phyloP scores from a whole-genome alignment of 2,113 vertebrate genomes.

The Catharus bicknelli region DNA sequence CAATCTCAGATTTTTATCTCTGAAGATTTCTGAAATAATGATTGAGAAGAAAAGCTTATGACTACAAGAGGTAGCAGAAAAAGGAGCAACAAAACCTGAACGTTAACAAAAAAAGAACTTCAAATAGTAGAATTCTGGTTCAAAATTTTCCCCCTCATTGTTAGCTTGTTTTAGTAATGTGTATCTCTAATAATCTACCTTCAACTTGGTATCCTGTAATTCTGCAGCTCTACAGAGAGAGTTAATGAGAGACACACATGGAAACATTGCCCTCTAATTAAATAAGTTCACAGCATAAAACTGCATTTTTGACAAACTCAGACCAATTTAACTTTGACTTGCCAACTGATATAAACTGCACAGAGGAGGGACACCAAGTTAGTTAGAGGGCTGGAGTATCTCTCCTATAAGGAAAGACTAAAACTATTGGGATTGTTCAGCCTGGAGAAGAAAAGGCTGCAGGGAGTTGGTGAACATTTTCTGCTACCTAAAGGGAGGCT shows the following conservation, averaged over 20 bases:
- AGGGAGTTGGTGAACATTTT: not conserved
- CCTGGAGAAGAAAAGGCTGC: not conserved
- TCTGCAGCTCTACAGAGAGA: not conserved
- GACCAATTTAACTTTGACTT: not conserved
- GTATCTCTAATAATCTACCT: not conserved
- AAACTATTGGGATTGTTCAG: not conserved
- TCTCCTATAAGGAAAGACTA: not conserved
- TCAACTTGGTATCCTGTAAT: not conserved
- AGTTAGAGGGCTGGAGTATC: not conserved
- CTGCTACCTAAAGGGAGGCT: not conserved
- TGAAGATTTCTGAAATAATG: not conserved
- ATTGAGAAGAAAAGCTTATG: not conserved
- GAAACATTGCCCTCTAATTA: not conserved
- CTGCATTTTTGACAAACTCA: not conserved
- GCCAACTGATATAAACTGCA: not conserved
- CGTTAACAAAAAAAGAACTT: not conserved
- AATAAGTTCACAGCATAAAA: not conserved
- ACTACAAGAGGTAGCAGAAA: not conserved
- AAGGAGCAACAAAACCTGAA: not conserved
- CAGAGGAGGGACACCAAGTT: too few species aligned
- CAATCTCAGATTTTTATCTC: not conserved
- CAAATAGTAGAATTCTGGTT: not conserved
- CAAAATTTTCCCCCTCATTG: rapidly evolving
- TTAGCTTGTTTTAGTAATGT: not conserved
- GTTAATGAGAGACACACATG: not conserved